Conservation (phyloP, 2,113 vertebrate genomes). For the Probosciger aterrimus region DNA sequence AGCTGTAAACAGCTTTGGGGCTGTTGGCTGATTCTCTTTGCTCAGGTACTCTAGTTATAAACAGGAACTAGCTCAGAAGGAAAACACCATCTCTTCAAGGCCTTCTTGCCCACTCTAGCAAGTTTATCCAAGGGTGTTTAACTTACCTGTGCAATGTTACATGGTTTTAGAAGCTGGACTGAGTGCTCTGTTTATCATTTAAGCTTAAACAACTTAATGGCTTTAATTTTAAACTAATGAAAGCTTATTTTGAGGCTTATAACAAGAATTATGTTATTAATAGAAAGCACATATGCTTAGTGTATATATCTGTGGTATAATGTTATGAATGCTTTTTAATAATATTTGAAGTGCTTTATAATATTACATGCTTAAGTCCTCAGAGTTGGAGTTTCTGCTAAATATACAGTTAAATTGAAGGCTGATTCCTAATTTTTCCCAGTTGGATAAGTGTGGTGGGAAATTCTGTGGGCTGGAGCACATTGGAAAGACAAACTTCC, state of each 20-base stretch:
- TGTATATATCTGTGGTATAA: background rate
- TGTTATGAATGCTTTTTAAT: background rate
- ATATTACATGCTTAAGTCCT: background rate
- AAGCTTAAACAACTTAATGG: background rate
- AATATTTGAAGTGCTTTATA: background rate
- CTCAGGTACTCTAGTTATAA: background rate
- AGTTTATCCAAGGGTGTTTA: background rate
- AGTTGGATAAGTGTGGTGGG: conserved; percentile 4
- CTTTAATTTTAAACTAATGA: background rate
- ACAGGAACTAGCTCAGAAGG: background rate
- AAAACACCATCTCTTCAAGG: background rate
- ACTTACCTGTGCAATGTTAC: background rate
- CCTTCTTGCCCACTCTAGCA: background rate
- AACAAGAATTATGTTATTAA: background rate
- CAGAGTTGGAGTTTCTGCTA: background rate
- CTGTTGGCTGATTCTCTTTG: background rate
- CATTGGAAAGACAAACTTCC: conserved; percentile 62
- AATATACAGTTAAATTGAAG: background rate
- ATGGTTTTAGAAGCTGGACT: background rate
- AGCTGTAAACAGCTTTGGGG: background rate
- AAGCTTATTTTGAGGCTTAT: background rate
- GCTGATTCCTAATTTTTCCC: background rate
- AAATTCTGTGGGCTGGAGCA: conserved; percentile 46
- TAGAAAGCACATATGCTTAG: background rate
- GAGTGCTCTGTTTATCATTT: background rate